Evolutionary conservation across 2,113 vertebrate species (phyloP), one percentile per base, ranked within the genome.

Genomic region (Vidua chalybeata): DNA sequence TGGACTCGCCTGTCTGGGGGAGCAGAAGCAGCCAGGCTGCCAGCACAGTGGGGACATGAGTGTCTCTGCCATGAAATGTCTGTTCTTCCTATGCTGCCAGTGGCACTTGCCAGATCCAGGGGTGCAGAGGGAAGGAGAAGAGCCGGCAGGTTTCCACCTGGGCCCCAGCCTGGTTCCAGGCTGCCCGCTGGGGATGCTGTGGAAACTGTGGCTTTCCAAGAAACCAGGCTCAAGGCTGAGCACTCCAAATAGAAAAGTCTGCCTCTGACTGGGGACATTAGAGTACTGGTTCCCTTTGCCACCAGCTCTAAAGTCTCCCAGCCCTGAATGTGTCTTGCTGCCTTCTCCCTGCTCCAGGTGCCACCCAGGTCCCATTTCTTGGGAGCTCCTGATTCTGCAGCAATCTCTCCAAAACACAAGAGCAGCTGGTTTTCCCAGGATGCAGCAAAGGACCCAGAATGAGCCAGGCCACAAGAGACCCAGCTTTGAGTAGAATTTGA

Each of bases 1-100:
- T 5, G 10, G 62, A 30, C 20, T 88, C 0, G 0, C 21, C 63
- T 49, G 9, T 18, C 7, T 19, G 5, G 11, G 68, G 59, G 33
- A 85, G 35, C 11, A 55, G 69, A 89, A 63, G 49, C 75, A 77
- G 75, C 19, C 51, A 5, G 37, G 75, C 74, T 62, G 75, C 66
- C 49, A 66, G 35, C 39, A 43, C 2, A 0, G 41, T 3, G 6
- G 74, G 63, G 72, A 80, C 17, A 1, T 26, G 68, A 84, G 68
- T 18, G 59, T 74, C 4, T 84, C 48, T 66, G 71, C 87, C 90
- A 45, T 0, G 18, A 73, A 41, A 54, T 55, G 46, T 61, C 82
- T 91, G 87, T 39, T 91, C 59, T 62, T 41, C 24, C 6, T 6
- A 28, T 51, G 67, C 63, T 8, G 4, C 46, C 0, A 0, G 64